A percentile compares a stretch with the other conserved stretches of the same genome.
These are phyloP conservation scores for Exephanes ischioxanthus DNA, from an alignment of 2,888 invertebrate species.

Conservation along the genomic window DNA sequence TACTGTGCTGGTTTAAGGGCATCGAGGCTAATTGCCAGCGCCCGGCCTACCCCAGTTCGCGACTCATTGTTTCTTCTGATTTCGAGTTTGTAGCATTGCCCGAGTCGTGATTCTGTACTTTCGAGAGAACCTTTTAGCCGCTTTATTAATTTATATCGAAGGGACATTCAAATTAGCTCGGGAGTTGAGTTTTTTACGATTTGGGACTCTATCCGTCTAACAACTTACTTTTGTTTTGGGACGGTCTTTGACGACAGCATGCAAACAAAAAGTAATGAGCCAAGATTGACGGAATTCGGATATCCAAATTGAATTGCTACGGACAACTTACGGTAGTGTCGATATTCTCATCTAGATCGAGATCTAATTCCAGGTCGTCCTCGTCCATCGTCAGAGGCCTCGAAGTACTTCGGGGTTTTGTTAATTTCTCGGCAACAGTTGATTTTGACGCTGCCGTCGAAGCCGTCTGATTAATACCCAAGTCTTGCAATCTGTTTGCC, in stretches of 20 bases:
- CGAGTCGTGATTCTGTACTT: conserved; percentile 2
- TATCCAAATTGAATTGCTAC: background rate
- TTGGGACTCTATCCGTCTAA: background rate
- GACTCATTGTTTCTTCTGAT: conserved; percentile 10
- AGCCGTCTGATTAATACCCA: conserved; percentile 72
- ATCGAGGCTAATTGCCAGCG: conserved; percentile 77
- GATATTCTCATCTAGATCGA: conserved; percentile 93
- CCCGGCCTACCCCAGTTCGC: conserved; percentile 30
- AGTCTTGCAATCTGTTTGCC: conserved; percentile 75
- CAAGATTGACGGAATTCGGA: background rate
- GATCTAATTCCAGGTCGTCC: conserved; percentile 92
- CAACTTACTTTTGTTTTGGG: conserved; percentile 72
- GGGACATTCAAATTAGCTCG: background rate
- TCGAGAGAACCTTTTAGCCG: background rate
- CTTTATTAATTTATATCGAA: background rate
- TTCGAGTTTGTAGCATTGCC: conserved; percentile 10
- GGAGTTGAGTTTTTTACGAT: background rate
- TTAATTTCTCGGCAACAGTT: conserved; percentile 69
- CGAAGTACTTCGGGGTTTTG: conserved; percentile 75
- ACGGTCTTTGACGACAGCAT: conserved; percentile 72
- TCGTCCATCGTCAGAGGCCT: conserved; percentile 84
- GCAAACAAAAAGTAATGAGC: conserved; percentile 63
- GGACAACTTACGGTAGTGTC: conserved; percentile 89
- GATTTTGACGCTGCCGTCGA: conserved; percentile 50
- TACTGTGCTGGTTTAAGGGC: conserved; percentile 73